Conservation (phyloP, 2,797 vertebrate genomes). For the Molossus alvarezi region DNA sequence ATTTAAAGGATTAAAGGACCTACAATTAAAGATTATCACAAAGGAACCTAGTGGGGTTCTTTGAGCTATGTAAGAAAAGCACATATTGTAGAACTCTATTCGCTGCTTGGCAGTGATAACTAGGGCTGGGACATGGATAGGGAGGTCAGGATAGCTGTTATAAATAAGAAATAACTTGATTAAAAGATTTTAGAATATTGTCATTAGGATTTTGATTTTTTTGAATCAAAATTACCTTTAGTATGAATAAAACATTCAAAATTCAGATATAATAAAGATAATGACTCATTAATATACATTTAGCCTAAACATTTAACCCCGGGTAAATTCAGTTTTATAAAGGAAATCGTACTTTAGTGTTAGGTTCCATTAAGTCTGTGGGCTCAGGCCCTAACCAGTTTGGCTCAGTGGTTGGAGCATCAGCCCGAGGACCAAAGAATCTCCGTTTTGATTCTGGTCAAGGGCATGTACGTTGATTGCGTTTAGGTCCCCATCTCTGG, state of each 20-base stretch:
- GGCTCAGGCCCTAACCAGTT: too few relatives aligned
- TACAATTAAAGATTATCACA: conserved; percentile 49
- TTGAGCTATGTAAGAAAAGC: conserved; percentile 6
- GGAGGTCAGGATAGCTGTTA: conserved; percentile 22
- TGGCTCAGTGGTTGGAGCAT: too few relatives aligned
- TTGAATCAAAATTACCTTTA: conserved; percentile 49
- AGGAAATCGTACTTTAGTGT: not conserved
- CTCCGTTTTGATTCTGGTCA: too few relatives aligned
- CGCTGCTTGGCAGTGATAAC: not conserved
- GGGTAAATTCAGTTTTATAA: conserved; percentile 24
- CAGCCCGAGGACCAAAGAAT: too few relatives aligned
- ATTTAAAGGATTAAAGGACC: conserved; percentile 66
- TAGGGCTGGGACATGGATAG: not conserved
- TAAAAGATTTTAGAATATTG: conserved; percentile 25
- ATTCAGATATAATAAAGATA: conserved; percentile 52
- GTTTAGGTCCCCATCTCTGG: too few relatives aligned
- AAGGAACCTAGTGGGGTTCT: conserved; percentile 16
- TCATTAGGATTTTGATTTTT: conserved; percentile 45
- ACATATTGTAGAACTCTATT: not conserved
- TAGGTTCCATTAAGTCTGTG: conserved; percentile 27
- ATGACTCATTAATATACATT: conserved; percentile 44
- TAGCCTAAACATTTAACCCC: conserved; percentile 28
- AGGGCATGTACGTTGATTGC: too few relatives aligned
- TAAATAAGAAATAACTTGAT: not conserved
- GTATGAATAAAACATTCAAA: conserved; percentile 58